Base-by-base conservation (phyloP, 2,888 invertebrate genomes). In the Aricia artaxerxes region DNA sequence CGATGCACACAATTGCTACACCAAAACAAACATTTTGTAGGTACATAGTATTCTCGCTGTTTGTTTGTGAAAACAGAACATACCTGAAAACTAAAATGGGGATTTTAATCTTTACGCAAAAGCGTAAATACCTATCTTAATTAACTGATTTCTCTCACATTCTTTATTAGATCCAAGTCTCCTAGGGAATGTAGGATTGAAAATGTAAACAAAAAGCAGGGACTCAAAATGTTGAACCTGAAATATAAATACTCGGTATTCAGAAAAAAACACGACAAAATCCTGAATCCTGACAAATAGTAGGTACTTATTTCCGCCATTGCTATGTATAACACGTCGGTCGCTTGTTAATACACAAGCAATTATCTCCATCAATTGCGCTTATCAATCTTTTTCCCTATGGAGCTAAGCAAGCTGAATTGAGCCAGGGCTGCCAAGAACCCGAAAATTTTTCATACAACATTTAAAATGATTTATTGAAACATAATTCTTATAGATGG, bases 321-420 rank as follows among this genome's bases (percentile, higher is more conserved):
- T 11, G 13, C 69, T 69, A 5, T 69, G 69, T 69, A 69, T 64
- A 61, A 24, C 7, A 69, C 16, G 69, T 69, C 69, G 35, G 69
- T 69, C 69, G 35, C 64, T 64, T 35, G 38, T 38, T 35, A 4
- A 24, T 69, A 13, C 75, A 75, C 24, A 49, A 75, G 75, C 75
- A 75, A 75, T 75, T 75, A 76, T 35, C 24, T 57, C 53, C 53
- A 57, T 53, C 76, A 76, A 76, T 76, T 57, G 57, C 57, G 57
- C 53, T 57, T 76, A 76, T 76, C 57, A 57, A 76, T 76, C 49
- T 35, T 57, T 57, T 24, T 76, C 76, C 76, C 76, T 2, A 7
- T 13, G 76, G 57, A 53, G 57, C 76, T 76, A 31, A 76, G 76
- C 76, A 76, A 31, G 57, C 76, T 53, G 75, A 75, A 75, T 53